These are phyloP conservation scores for Cephus spinipes DNA, from an alignment of 2,888 invertebrate species.

Conservation along the genomic window DNA sequence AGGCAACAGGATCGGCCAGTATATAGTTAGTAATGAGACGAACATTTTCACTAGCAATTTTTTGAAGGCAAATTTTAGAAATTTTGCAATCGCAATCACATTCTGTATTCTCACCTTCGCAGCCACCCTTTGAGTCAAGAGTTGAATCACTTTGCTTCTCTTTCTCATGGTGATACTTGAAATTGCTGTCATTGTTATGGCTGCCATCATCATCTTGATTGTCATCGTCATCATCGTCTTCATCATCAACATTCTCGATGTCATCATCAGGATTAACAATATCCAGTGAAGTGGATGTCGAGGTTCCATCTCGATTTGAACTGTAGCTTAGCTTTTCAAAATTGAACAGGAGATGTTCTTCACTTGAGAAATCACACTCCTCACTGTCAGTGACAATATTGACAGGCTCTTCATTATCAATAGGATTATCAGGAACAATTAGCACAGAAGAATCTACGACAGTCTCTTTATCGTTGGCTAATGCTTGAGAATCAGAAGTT, in stretches of 20 bases:
- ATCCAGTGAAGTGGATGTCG: neutral
- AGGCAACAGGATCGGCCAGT: slow-evolving; percentile 51
- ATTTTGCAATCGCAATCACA: slow-evolving; percentile 38
- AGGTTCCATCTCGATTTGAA: neutral
- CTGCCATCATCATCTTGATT: slow-evolving; percentile 11
- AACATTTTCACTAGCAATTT: slow-evolving; percentile 34
- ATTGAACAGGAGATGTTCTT: neutral
- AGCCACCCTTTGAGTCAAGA: neutral
- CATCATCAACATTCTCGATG: slow-evolving; percentile 8
- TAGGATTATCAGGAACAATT: neutral
- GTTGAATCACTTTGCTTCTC: neutral
- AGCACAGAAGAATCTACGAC: neutral
- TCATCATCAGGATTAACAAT: slow-evolving; percentile 12
- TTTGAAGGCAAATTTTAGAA: slow-evolving; percentile 1
- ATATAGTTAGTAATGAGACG: slow-evolving; percentile 57
- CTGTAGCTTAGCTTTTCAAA: neutral
- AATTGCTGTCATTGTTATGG: neutral
- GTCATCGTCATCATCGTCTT: slow-evolving; percentile 6
- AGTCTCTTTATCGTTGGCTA: neutral
- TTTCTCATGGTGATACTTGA: neutral
- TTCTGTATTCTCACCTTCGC: slow-evolving; percentile 42
- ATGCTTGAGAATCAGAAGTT: neutral
- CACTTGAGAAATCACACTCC: neutral
- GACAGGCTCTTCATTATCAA: neutral
- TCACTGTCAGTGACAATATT: neutral